Evolutionary conservation across 2,888 invertebrate genomes (phyloP).

Genomic region (Amphipyra tragopoginis): DNA sequence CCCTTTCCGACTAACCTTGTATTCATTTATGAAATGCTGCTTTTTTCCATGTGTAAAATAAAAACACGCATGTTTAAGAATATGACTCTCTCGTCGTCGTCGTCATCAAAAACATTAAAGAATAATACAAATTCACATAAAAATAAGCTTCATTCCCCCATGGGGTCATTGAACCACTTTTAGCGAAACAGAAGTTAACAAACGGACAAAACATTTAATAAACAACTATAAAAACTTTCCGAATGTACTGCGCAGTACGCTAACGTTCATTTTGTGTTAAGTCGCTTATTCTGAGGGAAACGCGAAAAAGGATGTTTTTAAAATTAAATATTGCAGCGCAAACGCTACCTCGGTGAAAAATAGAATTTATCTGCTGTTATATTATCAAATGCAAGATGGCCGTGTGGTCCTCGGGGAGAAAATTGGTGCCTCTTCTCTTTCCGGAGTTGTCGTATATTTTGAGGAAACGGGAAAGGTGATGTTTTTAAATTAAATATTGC

Average conservation of each 20-base stretch:
- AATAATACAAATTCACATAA: constrained; percentile 10
- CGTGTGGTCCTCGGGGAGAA: neutral
- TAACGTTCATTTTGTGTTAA: constrained; percentile 38
- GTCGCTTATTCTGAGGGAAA: constrained; percentile 24
- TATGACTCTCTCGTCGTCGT: too few relatives aligned
- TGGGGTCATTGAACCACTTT: constrained; percentile 31
- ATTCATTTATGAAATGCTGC: too few relatives aligned
- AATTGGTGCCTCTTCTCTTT: neutral
- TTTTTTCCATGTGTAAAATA: too few relatives aligned
- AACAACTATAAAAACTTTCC: constrained; percentile 51
- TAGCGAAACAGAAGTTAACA: constrained; percentile 31
- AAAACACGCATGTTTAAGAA: too few relatives aligned
- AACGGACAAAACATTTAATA: constrained; percentile 51
- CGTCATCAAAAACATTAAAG: neutral
- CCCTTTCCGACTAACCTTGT: too few relatives aligned
- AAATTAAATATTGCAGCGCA: constrained; percentile 1
- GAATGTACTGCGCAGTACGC: constrained; percentile 28
- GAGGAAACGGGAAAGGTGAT: too few relatives aligned
- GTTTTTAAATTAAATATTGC: too few relatives aligned
- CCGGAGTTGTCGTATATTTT: too few relatives aligned
- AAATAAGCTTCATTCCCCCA: constrained; percentile 15
- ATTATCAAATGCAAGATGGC: neutral
- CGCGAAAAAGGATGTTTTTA: constrained; percentile 1
- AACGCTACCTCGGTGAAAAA: neutral
- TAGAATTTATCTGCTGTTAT: neutral